These are phyloP conservation scores for Micoletzkya japonica DNA, from an alignment of 2,888 invertebrate genomes.

Conservation along the genomic window DNA sequence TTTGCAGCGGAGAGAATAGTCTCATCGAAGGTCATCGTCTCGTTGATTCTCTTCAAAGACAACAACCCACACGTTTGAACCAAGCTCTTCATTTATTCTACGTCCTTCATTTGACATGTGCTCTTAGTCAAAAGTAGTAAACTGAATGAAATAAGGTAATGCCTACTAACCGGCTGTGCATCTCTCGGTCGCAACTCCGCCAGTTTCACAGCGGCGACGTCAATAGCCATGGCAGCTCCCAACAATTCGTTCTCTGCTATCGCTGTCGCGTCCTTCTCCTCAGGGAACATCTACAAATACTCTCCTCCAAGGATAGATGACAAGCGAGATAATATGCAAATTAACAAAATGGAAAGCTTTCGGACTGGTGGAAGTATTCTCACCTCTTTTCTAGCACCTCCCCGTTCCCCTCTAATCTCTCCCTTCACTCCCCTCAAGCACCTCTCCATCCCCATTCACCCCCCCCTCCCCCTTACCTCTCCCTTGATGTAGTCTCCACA, in stretches of 20 bases:
- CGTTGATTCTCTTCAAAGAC: conserved; percentile 79
- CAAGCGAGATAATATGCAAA: too few species aligned
- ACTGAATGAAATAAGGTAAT: too few species aligned
- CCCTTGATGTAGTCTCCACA: conserved; percentile 66
- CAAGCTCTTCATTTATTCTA: too few species aligned
- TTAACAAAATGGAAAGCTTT: not conserved
- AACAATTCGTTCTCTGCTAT: conserved; percentile 95
- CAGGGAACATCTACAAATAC: conserved; percentile 3
- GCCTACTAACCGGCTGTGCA: conserved; percentile 24
- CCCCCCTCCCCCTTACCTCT: conserved; percentile 76
- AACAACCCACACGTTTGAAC: not conserved
- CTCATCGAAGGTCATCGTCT: conserved; percentile 94
- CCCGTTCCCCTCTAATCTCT: too few species aligned
- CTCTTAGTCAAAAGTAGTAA: too few species aligned
- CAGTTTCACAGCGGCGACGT: conserved; percentile 93
- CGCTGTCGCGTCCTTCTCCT: conserved; percentile 37
- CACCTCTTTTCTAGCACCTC: too few species aligned
- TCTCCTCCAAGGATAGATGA: not conserved
- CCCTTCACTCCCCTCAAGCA: not conserved
- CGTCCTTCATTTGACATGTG: too few species aligned
- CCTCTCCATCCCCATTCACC: not conserved
- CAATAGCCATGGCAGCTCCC: conserved; percentile 95
- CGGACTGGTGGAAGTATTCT: too few species aligned
- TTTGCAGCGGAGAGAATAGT: conserved; percentile 98
- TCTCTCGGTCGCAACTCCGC: conserved; percentile 84